These are phyloP conservation scores for Cephus sareptanus DNA, from an alignment of 2,888 invertebrate species.

Conservation along the genomic window DNA sequence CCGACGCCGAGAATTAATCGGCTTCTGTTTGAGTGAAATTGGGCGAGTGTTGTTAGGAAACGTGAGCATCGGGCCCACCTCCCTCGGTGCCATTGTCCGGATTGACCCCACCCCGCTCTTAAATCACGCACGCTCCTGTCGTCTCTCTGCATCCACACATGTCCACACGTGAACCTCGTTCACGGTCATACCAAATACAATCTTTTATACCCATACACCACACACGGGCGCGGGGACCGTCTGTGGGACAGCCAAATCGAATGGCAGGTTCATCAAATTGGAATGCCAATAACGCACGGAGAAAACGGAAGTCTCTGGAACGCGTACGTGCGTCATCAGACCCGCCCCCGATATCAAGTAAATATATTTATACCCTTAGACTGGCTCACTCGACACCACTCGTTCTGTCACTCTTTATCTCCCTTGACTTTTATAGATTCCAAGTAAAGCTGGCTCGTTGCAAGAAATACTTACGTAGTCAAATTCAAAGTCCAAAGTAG, in stretches of 20 bases:
- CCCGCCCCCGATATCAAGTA: neutral
- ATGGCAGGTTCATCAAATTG: neutral
- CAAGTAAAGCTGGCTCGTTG: neutral
- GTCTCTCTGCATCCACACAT: conserved; percentile 3
- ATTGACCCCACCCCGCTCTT: conserved; percentile 28
- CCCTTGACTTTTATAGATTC: neutral
- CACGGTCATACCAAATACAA: neutral
- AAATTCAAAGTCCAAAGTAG: neutral
- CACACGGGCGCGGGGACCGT: neutral
- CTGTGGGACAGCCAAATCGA: neutral
- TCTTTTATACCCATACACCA: neutral
- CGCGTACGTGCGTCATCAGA: neutral
- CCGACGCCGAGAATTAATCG: conserved; percentile 64
- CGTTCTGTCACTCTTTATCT: neutral
- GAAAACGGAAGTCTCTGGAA: neutral
- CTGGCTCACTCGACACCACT: neutral
- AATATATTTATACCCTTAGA: neutral
- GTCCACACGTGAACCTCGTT: conserved; percentile 1
- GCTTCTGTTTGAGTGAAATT: conserved; percentile 58
- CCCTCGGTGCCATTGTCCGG: conserved; percentile 29
- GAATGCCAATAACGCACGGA: neutral
- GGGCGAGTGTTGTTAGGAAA: conserved; percentile 61
- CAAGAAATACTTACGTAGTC: neutral
- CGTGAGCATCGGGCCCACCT: conserved; percentile 49
- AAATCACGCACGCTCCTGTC: conserved; percentile 31